A percentile compares a stretch with the other conserved stretches of the same genome.
Conservation (phyloP, 2,797 vertebrate genomes). For the Notolepis coatsorum region DNA sequence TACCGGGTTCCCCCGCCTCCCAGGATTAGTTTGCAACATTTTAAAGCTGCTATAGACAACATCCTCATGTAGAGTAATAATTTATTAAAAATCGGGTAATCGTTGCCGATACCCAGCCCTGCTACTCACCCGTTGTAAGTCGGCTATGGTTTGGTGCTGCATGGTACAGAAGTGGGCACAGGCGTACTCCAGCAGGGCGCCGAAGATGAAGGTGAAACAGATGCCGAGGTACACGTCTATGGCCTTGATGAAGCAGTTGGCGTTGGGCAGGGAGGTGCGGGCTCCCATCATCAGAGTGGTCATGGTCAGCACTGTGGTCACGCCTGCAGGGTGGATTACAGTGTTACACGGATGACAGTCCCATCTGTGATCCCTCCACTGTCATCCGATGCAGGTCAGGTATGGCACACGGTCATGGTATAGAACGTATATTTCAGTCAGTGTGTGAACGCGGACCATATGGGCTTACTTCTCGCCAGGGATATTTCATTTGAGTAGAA, state of each 20-base stretch:
- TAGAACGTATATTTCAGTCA: too few relatives aligned
- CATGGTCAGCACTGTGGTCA: conserved; percentile 97
- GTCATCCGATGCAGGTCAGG: neutral
- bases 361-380: neutral
- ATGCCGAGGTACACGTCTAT: conserved; percentile 94
- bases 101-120: too few relatives aligned
- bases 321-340: conserved; percentile 77
- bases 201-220: conserved; percentile 95
- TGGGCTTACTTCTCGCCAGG: too few relatives aligned
- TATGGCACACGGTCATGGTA: neutral
- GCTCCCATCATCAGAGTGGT: conserved; percentile 97
- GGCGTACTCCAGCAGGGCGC: conserved; percentile 89
- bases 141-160: conserved; percentile 78
- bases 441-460: too few relatives aligned
- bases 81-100: too few relatives aligned
- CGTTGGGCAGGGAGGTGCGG: conserved; percentile 89
- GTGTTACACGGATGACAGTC: too few relatives aligned
- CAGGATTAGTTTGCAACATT: too few relatives aligned
- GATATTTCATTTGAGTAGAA: too few relatives aligned
- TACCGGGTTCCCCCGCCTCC: too few relatives aligned
- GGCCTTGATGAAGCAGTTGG: conserved; percentile 98
- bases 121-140: conserved; percentile 74
- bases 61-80: too few relatives aligned
- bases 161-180: conserved; percentile 90
- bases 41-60: too few relatives aligned